A percentile compares a stretch with the other conserved stretches of the same genome.
phyloP scores from a whole-genome alignment of 1,140 invertebrate genomes.

The Trichonephila clavata region DNA sequence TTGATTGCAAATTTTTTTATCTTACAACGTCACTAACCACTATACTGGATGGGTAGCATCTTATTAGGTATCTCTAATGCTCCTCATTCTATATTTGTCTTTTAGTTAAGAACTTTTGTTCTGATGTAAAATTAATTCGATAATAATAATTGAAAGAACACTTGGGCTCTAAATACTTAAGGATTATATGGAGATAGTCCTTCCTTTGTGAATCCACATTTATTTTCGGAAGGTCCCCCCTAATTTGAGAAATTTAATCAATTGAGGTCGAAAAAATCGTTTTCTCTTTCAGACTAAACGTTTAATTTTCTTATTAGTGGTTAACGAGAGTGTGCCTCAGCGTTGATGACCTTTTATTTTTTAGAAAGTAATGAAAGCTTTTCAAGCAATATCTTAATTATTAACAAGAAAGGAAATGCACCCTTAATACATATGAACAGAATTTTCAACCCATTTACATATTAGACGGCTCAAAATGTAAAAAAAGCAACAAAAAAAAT shows the following conservation, averaged over 20 bases:
- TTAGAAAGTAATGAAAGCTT: neutral
- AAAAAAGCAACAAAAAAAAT: neutral
- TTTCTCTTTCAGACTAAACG: constrained; percentile 27
- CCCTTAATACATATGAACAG: constrained; percentile 13
- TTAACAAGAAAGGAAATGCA: constrained; percentile 19
- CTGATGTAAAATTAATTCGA: too few relatives aligned
- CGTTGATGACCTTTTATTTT: constrained; percentile 7
- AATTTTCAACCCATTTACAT: constrained; percentile 13
- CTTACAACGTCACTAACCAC: too few relatives aligned
- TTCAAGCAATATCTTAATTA: constrained; percentile 28
- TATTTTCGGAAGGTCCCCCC: neutral
- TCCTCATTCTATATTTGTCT: too few relatives aligned
- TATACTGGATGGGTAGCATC: too few relatives aligned
- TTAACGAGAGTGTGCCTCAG: neutral
- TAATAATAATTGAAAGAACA: too few relatives aligned
- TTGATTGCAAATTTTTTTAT: too few relatives aligned
- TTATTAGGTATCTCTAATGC: too few relatives aligned
- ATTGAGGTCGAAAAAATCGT: constrained; percentile 23
- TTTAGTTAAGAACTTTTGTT: too few relatives aligned
- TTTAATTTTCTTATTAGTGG: constrained; percentile 37
- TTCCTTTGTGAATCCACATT: neutral
- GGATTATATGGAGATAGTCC: neutral
- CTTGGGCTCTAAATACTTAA: too few relatives aligned
- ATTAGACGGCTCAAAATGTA: neutral
- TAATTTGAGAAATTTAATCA: constrained; percentile 36